These are phyloP conservation scores for Pseudopipra pipra DNA, from an alignment of 2,113 vertebrate species.

Conservation along the genomic window DNA sequence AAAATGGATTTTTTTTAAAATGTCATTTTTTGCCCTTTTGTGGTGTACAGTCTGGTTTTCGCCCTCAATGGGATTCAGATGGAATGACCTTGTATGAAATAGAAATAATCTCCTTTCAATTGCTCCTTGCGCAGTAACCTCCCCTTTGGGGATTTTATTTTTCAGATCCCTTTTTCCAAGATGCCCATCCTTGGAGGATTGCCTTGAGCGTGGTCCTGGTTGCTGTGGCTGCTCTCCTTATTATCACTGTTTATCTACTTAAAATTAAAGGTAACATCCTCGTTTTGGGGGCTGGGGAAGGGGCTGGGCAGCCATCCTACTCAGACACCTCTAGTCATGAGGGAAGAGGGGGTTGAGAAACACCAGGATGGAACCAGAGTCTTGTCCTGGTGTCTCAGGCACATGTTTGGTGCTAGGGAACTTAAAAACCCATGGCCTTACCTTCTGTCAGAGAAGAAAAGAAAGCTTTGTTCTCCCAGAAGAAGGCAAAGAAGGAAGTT, in stretches of 20 bases:
- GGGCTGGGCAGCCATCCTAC: background rate
- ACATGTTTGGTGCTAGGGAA: fast-evolving
- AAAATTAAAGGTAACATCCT: background rate
- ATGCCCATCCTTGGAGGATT: background rate
- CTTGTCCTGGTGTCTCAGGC: background rate
- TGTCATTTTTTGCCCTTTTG: background rate
- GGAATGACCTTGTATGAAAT: background rate
- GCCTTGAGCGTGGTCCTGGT: background rate
- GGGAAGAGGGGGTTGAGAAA: fast-evolving
- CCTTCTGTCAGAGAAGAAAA: background rate
- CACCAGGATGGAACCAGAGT: fast-evolving
- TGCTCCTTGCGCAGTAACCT: background rate
- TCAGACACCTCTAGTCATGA: too few species aligned
- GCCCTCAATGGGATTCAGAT: background rate
- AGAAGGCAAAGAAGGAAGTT: too few species aligned
- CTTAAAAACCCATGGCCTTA: background rate
- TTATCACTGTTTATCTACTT: background rate
- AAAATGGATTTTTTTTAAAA: background rate
- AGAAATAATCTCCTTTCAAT: background rate
- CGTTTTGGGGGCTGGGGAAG: background rate
- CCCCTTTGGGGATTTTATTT: background rate
- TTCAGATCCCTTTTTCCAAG: background rate
- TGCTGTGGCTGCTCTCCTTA: background rate
- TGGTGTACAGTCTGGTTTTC: background rate
- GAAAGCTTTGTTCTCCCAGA: background rate